phyloP scores from a whole-genome alignment of 2,888 invertebrate species.

The Drosophila austrosaltans region DNA sequence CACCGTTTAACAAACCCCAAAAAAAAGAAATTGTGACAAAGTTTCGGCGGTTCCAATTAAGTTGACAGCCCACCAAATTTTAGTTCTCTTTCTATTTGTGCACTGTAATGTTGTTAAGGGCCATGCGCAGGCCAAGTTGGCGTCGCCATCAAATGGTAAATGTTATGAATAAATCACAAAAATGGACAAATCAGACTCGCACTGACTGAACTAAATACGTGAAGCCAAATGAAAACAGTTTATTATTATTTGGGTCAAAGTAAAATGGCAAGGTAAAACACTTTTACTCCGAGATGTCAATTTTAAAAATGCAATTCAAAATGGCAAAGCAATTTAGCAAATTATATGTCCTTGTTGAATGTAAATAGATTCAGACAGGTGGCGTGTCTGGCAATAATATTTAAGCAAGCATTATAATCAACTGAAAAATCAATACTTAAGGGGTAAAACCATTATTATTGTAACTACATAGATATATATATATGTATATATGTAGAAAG shows the following conservation, averaged over 20 bases:
- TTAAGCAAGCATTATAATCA: slow-evolving; percentile 14
- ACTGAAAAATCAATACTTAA: slow-evolving; percentile 24
- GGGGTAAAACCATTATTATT: neutral
- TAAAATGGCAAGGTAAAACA: neutral
- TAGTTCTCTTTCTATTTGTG: slow-evolving; percentile 64
- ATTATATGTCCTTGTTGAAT: slow-evolving; percentile 49
- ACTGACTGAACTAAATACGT: slow-evolving; percentile 1
- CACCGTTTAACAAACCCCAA: slow-evolving; percentile 19
- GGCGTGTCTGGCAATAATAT: slow-evolving; percentile 18
- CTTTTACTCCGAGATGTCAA: neutral
- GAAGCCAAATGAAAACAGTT: neutral
- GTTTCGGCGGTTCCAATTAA: slow-evolving; percentile 7
- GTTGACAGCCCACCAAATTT: slow-evolving; percentile 27
- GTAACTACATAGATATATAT: neutral
- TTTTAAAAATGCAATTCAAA: neutral
- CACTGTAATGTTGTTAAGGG: slow-evolving; percentile 66
- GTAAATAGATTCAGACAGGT: slow-evolving; percentile 23
- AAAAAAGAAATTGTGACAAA: slow-evolving; percentile 18
- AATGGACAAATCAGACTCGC: slow-evolving; percentile 17
- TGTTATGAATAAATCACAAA: slow-evolving; percentile 32
- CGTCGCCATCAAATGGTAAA: slow-evolving; percentile 57
- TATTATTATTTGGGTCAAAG: slow-evolving; percentile 5
- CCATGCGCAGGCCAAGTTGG: slow-evolving; percentile 50
- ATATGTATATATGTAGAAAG: neutral
- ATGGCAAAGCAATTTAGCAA: slow-evolving; percentile 53